Conservation (phyloP, 2,797 vertebrate genomes). For the Lacerta bilineata region DNA sequence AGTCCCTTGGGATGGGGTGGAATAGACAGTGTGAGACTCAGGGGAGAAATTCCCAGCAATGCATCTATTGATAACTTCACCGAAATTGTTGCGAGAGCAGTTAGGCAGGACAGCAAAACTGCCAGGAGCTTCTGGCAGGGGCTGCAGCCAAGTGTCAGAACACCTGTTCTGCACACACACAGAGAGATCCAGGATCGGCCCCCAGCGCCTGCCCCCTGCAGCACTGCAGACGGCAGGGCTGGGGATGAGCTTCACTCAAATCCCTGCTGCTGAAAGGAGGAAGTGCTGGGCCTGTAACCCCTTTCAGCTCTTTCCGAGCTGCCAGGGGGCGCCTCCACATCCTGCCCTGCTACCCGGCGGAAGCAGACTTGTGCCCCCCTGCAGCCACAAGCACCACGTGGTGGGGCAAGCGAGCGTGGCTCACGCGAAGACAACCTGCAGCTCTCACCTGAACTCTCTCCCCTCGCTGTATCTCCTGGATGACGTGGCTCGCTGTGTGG, state of each 20-base stretch:
- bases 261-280: not conserved
- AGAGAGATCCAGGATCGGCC: too few relatives aligned
- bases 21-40: not conserved
- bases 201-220: too few relatives aligned
- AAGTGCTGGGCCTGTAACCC: not conserved
- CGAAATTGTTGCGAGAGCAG: not conserved
- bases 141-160: not conserved
- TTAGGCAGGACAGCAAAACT: not conserved
- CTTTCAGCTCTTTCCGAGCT: not conserved
- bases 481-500: conserved; percentile 81
- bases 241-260: too few relatives aligned
- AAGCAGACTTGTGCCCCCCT: too few relatives aligned
- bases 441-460: conserved; percentile 91
- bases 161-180: not conserved
- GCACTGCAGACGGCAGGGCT: not conserved
- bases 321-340: not conserved
- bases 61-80: too few relatives aligned
- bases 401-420: too few relatives aligned
- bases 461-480: conserved; percentile 88
- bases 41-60: not conserved
- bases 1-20: too few relatives aligned
- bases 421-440: too few relatives aligned
- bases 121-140: too few relatives aligned
- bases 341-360: not conserved
- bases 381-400: not conserved